These are phyloP conservation scores for Athalia circularis DNA, from an alignment of 2,888 invertebrate genomes.

Conservation along the genomic window DNA sequence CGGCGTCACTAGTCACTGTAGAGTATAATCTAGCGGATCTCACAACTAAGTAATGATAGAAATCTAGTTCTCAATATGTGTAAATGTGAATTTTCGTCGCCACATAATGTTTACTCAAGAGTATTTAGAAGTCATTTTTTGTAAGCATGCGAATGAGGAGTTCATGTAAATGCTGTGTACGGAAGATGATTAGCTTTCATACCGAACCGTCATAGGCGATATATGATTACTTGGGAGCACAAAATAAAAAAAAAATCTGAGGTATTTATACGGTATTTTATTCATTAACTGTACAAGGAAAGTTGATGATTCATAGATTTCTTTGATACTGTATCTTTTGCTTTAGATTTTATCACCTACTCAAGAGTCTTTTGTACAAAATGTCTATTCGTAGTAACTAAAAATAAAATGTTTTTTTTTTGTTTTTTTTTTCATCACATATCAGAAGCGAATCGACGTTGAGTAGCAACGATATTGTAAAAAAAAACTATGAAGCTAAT, in stretches of 20 bases:
- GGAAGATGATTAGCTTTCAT: not conserved
- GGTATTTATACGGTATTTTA: conserved; percentile 5
- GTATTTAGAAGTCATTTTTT: too few relatives aligned
- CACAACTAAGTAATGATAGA: too few relatives aligned
- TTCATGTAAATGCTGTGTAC: not conserved
- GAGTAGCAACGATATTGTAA: too few relatives aligned
- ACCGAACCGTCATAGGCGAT: not conserved
- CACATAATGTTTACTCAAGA: too few relatives aligned
- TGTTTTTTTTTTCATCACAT: not conserved
- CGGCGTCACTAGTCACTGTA: too few relatives aligned
- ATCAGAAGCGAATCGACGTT: too few relatives aligned
- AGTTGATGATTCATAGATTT: not conserved
- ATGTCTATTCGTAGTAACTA: too few relatives aligned
- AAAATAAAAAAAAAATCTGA: not conserved
- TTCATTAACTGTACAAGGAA: conserved; percentile 1
- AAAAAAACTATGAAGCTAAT: too few relatives aligned
- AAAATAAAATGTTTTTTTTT: too few relatives aligned
- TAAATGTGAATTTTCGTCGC: too few relatives aligned
- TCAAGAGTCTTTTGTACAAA: not conserved
- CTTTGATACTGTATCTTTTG: conserved; percentile 7
- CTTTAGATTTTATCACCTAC: not conserved
- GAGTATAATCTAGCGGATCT: too few relatives aligned
- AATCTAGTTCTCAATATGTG: too few relatives aligned
- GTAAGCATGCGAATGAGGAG: not conserved
- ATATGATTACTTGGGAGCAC: conserved; percentile 6